Evolutionary conservation across 2,797 vertebrate species (phyloP).

Genomic region (Cygnus olor): DNA sequence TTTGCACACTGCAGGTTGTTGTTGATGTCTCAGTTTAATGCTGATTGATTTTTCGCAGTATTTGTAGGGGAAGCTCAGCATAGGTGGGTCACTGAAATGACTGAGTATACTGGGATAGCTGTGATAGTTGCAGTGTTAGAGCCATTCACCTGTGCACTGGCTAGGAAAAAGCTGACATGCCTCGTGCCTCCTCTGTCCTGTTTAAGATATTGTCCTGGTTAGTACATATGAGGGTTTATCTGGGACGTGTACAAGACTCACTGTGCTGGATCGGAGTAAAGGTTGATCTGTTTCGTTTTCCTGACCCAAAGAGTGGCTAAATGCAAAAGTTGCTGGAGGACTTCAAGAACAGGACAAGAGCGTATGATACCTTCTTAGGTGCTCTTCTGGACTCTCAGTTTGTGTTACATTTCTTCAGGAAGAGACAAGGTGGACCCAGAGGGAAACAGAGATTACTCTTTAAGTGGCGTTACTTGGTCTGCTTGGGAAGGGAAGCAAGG

Average conservation of each 20-base stretch:
- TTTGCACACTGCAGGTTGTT: background rate
- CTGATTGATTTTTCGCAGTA: background rate
- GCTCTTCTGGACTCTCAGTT: background rate
- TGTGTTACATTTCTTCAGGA: background rate
- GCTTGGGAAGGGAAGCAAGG: background rate
- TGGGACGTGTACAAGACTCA: background rate
- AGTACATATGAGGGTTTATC: background rate
- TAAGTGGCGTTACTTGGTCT: fast-evolving
- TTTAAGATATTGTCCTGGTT: background rate
- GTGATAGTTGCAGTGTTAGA: background rate
- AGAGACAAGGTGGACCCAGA: background rate
- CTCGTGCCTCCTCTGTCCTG: background rate
- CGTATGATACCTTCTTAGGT: no score
- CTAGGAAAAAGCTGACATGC: background rate
- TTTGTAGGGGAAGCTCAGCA: background rate
- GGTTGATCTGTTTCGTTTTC: background rate
- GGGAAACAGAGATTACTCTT: background rate
- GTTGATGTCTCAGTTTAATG: background rate
- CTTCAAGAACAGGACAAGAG: background rate
- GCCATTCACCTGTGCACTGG: background rate
- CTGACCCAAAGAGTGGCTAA: background rate
- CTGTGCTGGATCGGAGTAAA: background rate
- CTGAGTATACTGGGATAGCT: background rate
- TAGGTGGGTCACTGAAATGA: background rate
- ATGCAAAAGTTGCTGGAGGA: background rate